Conservation (phyloP, 2,888 invertebrate species). For the Gastracanthus pulcherrimus region DNA sequence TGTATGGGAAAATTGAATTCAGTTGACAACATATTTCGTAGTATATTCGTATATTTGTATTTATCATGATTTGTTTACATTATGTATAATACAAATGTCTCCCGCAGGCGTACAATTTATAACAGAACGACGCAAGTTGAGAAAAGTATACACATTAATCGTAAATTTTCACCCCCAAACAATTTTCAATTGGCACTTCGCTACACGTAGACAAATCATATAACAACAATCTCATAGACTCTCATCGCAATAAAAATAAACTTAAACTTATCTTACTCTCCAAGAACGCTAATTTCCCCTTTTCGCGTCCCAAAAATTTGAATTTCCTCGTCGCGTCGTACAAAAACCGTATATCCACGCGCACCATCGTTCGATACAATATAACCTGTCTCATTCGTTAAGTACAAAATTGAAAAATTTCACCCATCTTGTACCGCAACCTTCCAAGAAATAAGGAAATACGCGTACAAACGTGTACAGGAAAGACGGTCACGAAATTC, state of each 20-base stretch:
- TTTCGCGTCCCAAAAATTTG: too few species aligned
- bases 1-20: too few species aligned
- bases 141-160: conserved; percentile 28
- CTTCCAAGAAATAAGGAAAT: not conserved
- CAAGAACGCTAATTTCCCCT: too few species aligned
- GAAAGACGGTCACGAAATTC: conserved; percentile 16
- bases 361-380: too few species aligned
- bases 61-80: conserved; percentile 51
- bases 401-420: conserved; percentile 55
- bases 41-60: conserved; percentile 51
- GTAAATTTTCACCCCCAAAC: not conserved
- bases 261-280: too few species aligned
- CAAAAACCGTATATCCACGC: too few species aligned
- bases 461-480: not conserved
- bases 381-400: conserved; percentile 39
- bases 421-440: not conserved
- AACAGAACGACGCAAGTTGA: conserved; percentile 39
- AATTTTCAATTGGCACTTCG: conserved; percentile 43
- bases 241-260: not conserved
- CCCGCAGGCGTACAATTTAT: conserved; percentile 14
- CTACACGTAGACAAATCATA: conserved; percentile 42
- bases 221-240: conserved; percentile 47
- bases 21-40: not conserved
- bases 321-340: too few species aligned
- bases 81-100: conserved; percentile 52